Base-by-base conservation (phyloP, 2,797 vertebrate genomes). In the Phoeniculus purpureus region DNA sequence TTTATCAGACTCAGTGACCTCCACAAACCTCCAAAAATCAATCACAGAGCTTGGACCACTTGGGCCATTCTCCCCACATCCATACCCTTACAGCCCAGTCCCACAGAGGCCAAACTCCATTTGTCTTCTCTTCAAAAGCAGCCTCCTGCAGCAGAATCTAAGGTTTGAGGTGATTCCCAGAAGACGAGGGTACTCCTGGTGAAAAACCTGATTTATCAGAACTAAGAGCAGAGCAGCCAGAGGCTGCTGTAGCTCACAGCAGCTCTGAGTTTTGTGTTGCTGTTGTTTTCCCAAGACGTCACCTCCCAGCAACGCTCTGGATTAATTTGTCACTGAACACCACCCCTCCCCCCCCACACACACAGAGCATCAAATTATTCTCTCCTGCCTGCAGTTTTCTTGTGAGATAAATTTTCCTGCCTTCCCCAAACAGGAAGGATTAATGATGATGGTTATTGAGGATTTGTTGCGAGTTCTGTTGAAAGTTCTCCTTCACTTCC, bases 401-500 rank as follows among this genome's bases (percentile, higher is more conserved):
- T 15, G 31, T 31, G 81, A 64, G 55, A 52, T 37, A 65, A 71
- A 61, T 1, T 78, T 81, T 87, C 10, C 10, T 9, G 58, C 7
- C 23, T 76, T 71, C 31, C 27, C 67, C 26, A 75, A 91, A 6
- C 61, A 74, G 59, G 23, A 66, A 20, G 3, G 1, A 73, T 92
- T 91, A 81, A 93, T 43, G 14, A 87, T 56, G 72, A 32, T 7
- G 2, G 23, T 37, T 80, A 78, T 32, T 66, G 40, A 89, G 76
- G 80, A 52, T 58, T n/a, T 40, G 14, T 15, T 55, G 20, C 2
- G 3, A 87, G 48, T 64, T 43, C 45, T 76, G 16, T 25, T 75
- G 47, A 85, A 87, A 73, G 62, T 56, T 92, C 55, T 76, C 47
- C 80, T 86, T 55, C 13, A 19, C 47, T 93, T 82, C 65, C 34